Evolutionary conservation across 1,140 invertebrate species (phyloP), one percentile per base, ranked within the genome.

Genomic region (Ips nitidus): DNA sequence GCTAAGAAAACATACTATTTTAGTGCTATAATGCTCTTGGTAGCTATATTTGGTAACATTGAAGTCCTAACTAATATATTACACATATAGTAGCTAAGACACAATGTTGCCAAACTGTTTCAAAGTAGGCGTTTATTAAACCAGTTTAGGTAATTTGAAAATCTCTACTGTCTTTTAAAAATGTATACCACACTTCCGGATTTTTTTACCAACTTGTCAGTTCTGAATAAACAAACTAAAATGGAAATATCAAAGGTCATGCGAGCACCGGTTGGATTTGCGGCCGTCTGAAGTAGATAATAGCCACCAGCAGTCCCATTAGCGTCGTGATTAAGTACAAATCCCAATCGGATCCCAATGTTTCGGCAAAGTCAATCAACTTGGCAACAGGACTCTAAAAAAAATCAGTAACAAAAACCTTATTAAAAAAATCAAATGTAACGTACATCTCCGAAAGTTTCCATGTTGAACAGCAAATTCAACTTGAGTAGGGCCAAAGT

Each of bases 401-500:
- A 63, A 52, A 41, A 22, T 22, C 22, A 22, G 22, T 22, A 22
- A 22, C 22, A 22, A 22, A 22, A 22, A 22, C 22, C 22, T 22
- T 22, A 22, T 22, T 22, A 22, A 22, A 22, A 61, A 53, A 36
- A 2, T 8, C 42, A 55, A 55, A 2, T 69, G 36, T 43, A 59
- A 41, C 82, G 84, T 76, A 92, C 89, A 74, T 91, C 89, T 74
- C 90, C 84, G 36, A 94, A 75, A 69, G 88, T 88, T 74, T 90
- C 86, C 2, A 93, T 71, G 65, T 88, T 89, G 70, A 93, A 91
- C 8, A 94, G 82, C 47, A 97, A 81, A 72, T 89, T 91, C 0
- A 99, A 84, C 80, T 98, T 97, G 50, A 95, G 84, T 1, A 99
- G 82, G 2, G 97, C 98, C 6, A 99, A 83, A 1, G 94, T 90